Evolutionary conservation across 2,888 invertebrate species (phyloP).

Genomic region (Aleiodes testaceus): DNA sequence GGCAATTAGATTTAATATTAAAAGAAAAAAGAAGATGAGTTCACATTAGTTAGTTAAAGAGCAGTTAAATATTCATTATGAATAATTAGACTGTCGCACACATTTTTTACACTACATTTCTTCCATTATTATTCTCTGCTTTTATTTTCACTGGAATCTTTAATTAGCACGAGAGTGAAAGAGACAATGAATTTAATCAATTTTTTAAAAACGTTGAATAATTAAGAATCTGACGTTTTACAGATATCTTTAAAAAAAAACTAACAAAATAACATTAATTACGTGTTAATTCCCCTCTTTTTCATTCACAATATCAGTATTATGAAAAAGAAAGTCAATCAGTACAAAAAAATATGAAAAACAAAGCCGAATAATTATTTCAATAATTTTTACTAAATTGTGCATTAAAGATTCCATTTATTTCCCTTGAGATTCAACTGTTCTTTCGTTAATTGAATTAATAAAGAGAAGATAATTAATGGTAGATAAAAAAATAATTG

Average conservation of each 20-base stretch:
- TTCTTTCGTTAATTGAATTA: not conserved
- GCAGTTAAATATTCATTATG: slow-evolving; percentile 1
- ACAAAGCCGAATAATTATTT: not conserved
- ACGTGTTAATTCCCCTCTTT: not conserved
- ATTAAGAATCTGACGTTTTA: not conserved
- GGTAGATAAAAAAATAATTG: not conserved
- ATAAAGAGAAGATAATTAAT: slow-evolving; percentile 6
- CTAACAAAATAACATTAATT: no score
- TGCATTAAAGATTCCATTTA: slow-evolving; percentile 2
- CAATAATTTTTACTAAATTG: not conserved
- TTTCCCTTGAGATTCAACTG: not conserved
- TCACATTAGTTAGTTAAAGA: slow-evolving; percentile 14
- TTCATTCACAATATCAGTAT: slow-evolving; percentile 35
- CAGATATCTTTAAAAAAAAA: no score
- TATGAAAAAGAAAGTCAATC: not conserved
- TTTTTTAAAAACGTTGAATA: not conserved
- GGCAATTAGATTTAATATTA: not conserved
- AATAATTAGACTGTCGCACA: slow-evolving; percentile 54
- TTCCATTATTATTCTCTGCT: slow-evolving; percentile 34
- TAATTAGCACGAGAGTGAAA: slow-evolving; percentile 50
- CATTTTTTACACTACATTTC: slow-evolving; percentile 35
- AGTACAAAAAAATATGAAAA: not conserved
- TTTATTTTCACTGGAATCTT: slow-evolving; percentile 57
- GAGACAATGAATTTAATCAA: slow-evolving; percentile 6
- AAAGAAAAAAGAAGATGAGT: not conserved